Evolutionary conservation across 2,888 invertebrate species (phyloP), one percentile per base, ranked within the genome.

Genomic region (Marronus borbonicus): DNA sequence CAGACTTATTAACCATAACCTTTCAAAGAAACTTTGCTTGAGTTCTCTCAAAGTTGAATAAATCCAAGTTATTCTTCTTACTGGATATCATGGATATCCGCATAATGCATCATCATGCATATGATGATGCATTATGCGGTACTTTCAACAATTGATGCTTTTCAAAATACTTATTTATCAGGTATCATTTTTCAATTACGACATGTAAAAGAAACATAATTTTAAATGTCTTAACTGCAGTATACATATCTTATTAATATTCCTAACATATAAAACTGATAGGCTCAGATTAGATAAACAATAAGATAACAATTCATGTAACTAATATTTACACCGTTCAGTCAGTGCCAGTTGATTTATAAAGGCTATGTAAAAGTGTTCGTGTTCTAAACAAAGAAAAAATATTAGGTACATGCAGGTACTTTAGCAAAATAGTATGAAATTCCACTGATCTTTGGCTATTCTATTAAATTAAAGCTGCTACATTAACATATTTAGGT

Each of bases 301-400:
- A 39, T 65, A 65, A 65, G 65, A 65, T 65, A 65, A 39, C 62
- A 62, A 62, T 39, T 65, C 14, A n/a, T 39, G 17, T 17, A 65
- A 39, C n/a, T 65, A 65, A 65, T 52, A 52, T 52, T 52, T n/a
- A 52, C 17, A n/a, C 39, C 17, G 5, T 39, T 39, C 31, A 39
- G 39, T 65, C 65, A 65, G 52, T 52, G n/a, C n/a, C n/a, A 52
- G 52, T 17, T 17, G n/a, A 17, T 52, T 52, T 52, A 52, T n/a
- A 52, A 10, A 52, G 14, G 52, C n/a, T n/a, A 52, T 3, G 7
- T 52, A 17, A 5, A 52, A 58, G n/a, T 20, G n/a, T 4, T 58
- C 8, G 7, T 20, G 8, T 20, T 58, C n/a, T 10, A 24, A 1
- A 20, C 1, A 20, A 20, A 58, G 20, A 5, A 20, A 58, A 8